Percentiles rank a stretch among this genome's conserved stretches.
Conservation (phyloP, 2,113 vertebrate genomes). For the Sigmodon hispidus region DNA sequence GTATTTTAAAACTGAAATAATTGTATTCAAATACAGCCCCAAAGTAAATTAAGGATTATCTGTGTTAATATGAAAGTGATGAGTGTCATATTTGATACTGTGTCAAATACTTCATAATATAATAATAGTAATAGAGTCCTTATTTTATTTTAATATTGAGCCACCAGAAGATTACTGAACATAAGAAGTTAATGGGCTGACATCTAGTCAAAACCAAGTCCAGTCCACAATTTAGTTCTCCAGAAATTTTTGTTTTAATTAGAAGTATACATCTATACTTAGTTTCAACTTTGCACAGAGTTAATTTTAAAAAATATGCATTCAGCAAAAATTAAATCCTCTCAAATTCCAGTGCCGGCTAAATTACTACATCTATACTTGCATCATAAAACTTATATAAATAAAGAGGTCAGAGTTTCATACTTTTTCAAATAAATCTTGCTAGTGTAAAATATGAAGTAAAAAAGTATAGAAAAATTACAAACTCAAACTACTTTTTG, state of each 20-base stretch:
- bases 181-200: not conserved
- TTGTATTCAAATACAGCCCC: not conserved
- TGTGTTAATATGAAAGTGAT: not conserved
- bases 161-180: not conserved
- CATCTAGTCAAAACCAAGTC: not conserved
- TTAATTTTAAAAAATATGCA: constrained; percentile 17
- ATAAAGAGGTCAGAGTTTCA: not conserved
- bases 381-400: not conserved
- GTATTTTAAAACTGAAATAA: not conserved
- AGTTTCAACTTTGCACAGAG: not conserved
- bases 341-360: constrained; percentile 10
- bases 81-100: not conserved
- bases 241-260: constrained; percentile 1
- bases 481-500: not conserved
- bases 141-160: constrained; percentile 8
- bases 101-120: not conserved
- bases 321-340: constrained; percentile 15
- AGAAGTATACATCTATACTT: not conserved
- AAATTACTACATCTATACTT: not conserved
- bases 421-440: not conserved
- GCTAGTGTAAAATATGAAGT: not conserved
- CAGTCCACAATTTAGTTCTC: not conserved
- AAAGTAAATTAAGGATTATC: not conserved
- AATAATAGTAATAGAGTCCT: not conserved
- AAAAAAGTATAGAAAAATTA: not conserved